Conservation (phyloP, 2,797 vertebrate genomes). For the Gastrophryne carolinensis region DNA sequence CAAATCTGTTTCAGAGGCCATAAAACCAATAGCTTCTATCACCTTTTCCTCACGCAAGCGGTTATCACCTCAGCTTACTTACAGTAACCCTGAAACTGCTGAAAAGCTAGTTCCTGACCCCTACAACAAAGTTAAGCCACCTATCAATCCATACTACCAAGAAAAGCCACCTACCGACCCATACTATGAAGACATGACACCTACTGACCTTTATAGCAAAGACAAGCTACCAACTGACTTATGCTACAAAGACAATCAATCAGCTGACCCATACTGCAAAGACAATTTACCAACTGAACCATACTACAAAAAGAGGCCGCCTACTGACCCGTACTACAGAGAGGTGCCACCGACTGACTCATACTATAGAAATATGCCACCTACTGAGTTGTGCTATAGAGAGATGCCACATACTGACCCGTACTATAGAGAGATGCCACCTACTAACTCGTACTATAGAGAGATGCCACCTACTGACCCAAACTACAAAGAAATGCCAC, state of each 20-base stretch:
- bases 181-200: too few relatives aligned
- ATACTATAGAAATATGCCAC: neutral
- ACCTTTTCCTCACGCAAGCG: conserved; percentile 68
- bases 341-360: neutral
- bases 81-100: conserved; percentile 15
- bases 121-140: too few relatives aligned
- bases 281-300: too few relatives aligned
- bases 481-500: neutral
- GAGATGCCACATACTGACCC: neutral
- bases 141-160: too few relatives aligned
- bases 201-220: too few relatives aligned
- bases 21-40: conserved; percentile 66
- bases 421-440: neutral
- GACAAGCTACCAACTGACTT: too few relatives aligned
- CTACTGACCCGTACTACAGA: too few relatives aligned
- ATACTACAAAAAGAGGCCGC: too few relatives aligned
- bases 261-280: too few relatives aligned
- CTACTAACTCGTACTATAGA: neutral
- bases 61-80: conserved; percentile 57
- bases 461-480: neutral
- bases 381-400: neutral
- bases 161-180: too few relatives aligned
- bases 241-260: too few relatives aligned
- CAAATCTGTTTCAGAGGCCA: conserved; percentile 16
- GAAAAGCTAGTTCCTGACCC: too few relatives aligned